Evolutionary conservation across 2,888 invertebrate genomes (phyloP).

Genomic region (Oscheius sp.): DNA sequence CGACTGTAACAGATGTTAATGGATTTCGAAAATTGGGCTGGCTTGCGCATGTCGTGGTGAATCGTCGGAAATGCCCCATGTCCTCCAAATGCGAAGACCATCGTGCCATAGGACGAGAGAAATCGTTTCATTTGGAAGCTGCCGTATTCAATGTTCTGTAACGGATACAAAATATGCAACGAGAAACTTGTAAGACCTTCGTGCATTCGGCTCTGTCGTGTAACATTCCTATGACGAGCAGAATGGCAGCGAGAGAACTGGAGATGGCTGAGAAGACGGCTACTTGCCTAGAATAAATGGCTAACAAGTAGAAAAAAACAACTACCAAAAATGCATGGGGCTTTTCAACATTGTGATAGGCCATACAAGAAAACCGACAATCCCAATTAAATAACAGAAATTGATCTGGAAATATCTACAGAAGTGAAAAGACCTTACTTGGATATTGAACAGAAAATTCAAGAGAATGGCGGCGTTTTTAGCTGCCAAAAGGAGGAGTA

Average conservation of each 20-base stretch:
- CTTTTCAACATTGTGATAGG: constrained; percentile 53
- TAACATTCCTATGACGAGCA: constrained; percentile 46
- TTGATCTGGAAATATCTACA: constrained; percentile 37
- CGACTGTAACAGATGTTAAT: constrained; percentile 52
- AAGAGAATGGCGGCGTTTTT: constrained; percentile 53
- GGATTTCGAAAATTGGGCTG: constrained; percentile 58
- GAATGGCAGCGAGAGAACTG: constrained; percentile 42
- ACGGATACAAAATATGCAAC: not conserved
- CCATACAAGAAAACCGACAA: constrained; percentile 51
- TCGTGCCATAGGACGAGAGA: constrained; percentile 52
- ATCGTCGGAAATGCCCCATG: constrained; percentile 60
- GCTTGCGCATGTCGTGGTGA: constrained; percentile 62
- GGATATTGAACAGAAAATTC: constrained; percentile 49
- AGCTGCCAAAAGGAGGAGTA: constrained; percentile 50
- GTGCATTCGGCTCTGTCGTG: constrained; percentile 48
- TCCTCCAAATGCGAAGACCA: constrained; percentile 55
- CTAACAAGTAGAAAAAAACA: not conserved
- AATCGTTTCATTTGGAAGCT: constrained; percentile 37
- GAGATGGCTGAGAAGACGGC: constrained; percentile 54
- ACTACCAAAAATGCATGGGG: constrained; percentile 55
- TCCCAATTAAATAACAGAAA: constrained; percentile 49
- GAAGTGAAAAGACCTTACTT: constrained; percentile 14
- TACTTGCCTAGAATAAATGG: constrained; percentile 39
- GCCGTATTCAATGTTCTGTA: constrained; percentile 40
- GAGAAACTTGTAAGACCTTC: not conserved